Evolutionary conservation across 2,888 invertebrate genomes (phyloP).

Genomic region (Apomyelois bistriatella): DNA sequence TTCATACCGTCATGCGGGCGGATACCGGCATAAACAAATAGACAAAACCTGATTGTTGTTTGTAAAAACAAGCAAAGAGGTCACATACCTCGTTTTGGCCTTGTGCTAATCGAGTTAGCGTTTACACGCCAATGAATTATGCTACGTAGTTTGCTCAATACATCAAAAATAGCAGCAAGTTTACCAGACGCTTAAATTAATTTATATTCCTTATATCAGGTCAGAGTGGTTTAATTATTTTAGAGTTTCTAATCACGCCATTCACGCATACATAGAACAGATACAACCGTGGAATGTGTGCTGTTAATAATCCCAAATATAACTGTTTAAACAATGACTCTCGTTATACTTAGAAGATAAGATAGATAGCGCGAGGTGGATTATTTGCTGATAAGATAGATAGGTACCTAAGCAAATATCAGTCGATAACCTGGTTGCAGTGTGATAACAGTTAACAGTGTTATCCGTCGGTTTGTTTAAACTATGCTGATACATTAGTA

Average conservation of each 20-base stretch:
- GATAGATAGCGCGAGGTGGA: slow-evolving; percentile 45
- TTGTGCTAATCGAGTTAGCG: slow-evolving; percentile 72
- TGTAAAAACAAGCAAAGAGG: slow-evolving; percentile 64
- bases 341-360: slow-evolving; percentile 50
- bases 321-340: slow-evolving; percentile 51
- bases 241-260: slow-evolving; percentile 3
- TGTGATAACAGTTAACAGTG: slow-evolving; percentile 48
- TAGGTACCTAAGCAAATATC: slow-evolving; percentile 49
- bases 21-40: slow-evolving; percentile 44
- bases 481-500: slow-evolving; percentile 22
- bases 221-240: neutral
- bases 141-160: slow-evolving; percentile 56
- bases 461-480: slow-evolving; percentile 40
- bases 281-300: neutral
- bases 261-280: neutral
- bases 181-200: neutral
- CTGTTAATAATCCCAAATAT: slow-evolving; percentile 42
- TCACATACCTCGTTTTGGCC: slow-evolving; percentile 70
- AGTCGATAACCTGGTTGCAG: slow-evolving; percentile 73
- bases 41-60: slow-evolving; percentile 51
- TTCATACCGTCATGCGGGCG: slow-evolving; percentile 41
- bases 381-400: slow-evolving; percentile 59
- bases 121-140: slow-evolving; percentile 60
- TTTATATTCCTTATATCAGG: too few species aligned
- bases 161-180: slow-evolving; percentile 33